phyloP scores from a whole-genome alignment of 2,113 vertebrate genomes.

The Ginglymostoma cirratum region DNA sequence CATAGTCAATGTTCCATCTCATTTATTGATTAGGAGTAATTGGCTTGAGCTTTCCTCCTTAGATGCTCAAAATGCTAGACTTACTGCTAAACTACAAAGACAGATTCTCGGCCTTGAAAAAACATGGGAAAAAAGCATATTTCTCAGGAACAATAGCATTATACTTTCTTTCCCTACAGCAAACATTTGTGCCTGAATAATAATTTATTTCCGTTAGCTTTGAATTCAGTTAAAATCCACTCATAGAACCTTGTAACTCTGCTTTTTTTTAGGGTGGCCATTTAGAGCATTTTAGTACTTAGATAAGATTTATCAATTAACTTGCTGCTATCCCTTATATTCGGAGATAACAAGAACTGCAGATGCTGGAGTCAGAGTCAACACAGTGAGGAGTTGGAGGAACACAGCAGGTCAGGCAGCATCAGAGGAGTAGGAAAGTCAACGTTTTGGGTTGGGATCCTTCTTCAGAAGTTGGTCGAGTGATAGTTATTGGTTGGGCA shows the following conservation, averaged over 20 bases:
- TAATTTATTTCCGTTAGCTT: neutral
- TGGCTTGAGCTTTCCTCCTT: neutral
- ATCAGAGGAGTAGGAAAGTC: too few species aligned
- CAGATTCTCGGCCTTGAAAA: neutral
- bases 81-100: neutral
- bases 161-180: neutral
- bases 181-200: neutral
- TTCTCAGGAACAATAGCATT: neutral
- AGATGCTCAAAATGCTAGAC: neutral
- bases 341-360: too few species aligned
- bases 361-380: too few species aligned
- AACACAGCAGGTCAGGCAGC: too few species aligned
- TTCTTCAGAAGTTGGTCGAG: neutral
- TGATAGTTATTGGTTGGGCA: neutral
- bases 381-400: too few species aligned
- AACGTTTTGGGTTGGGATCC: too few species aligned
- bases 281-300: neutral
- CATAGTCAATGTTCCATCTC: neutral
- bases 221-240: neutral
- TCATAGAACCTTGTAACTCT: neutral
- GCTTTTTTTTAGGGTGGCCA: neutral
- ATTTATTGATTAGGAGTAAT: neutral
- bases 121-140: neutral
- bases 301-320: neutral
- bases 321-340: neutral